These are phyloP conservation scores for Simalia tracyae DNA, from an alignment of 2,797 vertebrate genomes.

Conservation along the genomic window DNA sequence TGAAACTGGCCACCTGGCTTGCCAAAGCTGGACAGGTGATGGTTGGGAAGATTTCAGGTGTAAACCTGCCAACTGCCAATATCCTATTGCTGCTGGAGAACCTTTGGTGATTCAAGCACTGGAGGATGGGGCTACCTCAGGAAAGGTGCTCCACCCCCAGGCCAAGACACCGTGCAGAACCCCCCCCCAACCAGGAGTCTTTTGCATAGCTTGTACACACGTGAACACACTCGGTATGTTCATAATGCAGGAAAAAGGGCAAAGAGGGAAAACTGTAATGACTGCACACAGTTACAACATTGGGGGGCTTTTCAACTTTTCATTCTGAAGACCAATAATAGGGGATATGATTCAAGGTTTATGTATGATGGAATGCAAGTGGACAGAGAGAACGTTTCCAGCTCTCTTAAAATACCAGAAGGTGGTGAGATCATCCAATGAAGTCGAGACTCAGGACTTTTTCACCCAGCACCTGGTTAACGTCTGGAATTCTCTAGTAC, in stretches of 20 bases:
- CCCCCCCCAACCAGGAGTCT: not conserved
- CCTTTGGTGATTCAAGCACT: not conserved
- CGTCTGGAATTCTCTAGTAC: not conserved
- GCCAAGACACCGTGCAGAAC: not conserved
- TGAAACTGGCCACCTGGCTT: not conserved
- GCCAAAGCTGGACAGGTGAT: not conserved
- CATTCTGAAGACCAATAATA: too few relatives aligned
- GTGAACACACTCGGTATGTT: not conserved
- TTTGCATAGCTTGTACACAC: not conserved
- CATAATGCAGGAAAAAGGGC: not conserved
- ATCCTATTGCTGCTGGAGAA: not conserved
- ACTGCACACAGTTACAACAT: not conserved
- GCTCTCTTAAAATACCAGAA: not conserved
- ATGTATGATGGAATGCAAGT: not conserved
- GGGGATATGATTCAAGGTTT: not conserved
- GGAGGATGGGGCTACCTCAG: not conserved
- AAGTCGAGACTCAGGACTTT: not conserved
- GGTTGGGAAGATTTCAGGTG: too few relatives aligned
- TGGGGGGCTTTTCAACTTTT: not conserved
- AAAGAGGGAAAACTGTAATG: not conserved
- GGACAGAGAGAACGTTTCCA: not conserved
- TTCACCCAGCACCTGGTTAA: not conserved
- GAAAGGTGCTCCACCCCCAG: not conserved
- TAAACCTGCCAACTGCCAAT: not conserved
- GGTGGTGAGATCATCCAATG: not conserved